Percentiles rank a stretch among this genome's conserved stretches.
phyloP scores from a whole-genome alignment of 2,113 vertebrate genomes.

The Corapipo altera region DNA sequence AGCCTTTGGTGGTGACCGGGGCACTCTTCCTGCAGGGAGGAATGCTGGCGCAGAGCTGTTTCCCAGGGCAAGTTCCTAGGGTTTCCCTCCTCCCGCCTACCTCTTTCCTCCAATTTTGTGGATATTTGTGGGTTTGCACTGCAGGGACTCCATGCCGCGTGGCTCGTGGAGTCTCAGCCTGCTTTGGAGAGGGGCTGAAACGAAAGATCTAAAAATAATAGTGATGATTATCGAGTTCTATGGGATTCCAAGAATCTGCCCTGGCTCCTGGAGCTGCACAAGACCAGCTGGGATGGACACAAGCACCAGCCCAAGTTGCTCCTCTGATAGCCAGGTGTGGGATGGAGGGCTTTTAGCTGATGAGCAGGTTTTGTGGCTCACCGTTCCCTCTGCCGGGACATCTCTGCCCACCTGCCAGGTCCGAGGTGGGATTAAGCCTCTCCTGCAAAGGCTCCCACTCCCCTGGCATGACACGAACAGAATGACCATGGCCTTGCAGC shows the following conservation, averaged over 20 bases:
- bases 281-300: not conserved
- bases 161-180: not conserved
- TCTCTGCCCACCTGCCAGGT: not conserved
- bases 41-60: not conserved
- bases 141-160: not conserved
- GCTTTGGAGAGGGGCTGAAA: not conserved
- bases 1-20: not conserved
- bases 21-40: not conserved
- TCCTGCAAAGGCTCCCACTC: not conserved
- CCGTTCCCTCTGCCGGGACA: not conserved
- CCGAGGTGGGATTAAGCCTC: not conserved
- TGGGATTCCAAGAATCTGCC: not conserved
- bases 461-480: not conserved
- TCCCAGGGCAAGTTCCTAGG: constrained; percentile 9
- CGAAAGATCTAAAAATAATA: not conserved
- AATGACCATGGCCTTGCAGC: not conserved
- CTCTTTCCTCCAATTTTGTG: constrained; percentile 35
- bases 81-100: constrained; percentile 28
- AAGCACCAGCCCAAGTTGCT: not conserved
- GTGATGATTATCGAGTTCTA: not conserved
- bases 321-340: not conserved
- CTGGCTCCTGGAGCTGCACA: not conserved
- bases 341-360: not conserved
- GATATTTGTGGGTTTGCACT: not conserved
- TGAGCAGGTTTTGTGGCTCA: not conserved